Base-by-base conservation (phyloP, 2,888 invertebrate genomes). In the Rhyacophila evoluta region DNA sequence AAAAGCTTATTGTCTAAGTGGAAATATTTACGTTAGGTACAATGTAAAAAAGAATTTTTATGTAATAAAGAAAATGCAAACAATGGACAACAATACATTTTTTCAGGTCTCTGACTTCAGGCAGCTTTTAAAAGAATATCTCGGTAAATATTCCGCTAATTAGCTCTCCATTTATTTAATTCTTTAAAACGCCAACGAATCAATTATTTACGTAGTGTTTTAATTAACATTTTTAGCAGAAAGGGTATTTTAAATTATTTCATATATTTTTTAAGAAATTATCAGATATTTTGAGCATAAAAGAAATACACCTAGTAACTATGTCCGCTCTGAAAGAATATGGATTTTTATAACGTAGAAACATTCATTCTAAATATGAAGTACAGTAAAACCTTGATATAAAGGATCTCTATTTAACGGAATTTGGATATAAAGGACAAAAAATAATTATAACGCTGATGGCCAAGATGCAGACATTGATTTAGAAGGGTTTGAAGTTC, bases 21-120 rank as follows among this genome's bases (percentile, higher is more conserved):
- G 55, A 19, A 55, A 55, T 55, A 55, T 55, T 55, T 55, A 19
- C 55, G 25, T 12, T n/a, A 55, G 55, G 55, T 55, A 55, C 19
- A 55, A 55, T 55, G 19, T 19, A 55, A 55, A 55, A 8, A 19
- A 55, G 55, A 55, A 25, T 55, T 55, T 55, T 55, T 55, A 55
- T 55, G 55, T 55, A 19, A 55, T 19, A 55, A 15, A 55, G 19
- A 55, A 55, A 55, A 19, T 55, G 55, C 19, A 55, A 55, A 25
- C 55, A 55, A 19, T 2, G 25, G 19, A 55, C 19, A 25, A 55
- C 15, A 19, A 8, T 55, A 8, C 25, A 55, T 55, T 55, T 10
- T 55, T 12, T 55, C 19, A 55, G 15, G 19, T 41, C 19, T 8
- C 19, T 11, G 2, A 55, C 10, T 39, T 3, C 8, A 55, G 41